Percentiles rank a stretch among this genome's conserved stretches.
Evolutionary conservation across 2,797 vertebrate genomes (phyloP).

Genomic region (Thalassophryne amazonica): DNA sequence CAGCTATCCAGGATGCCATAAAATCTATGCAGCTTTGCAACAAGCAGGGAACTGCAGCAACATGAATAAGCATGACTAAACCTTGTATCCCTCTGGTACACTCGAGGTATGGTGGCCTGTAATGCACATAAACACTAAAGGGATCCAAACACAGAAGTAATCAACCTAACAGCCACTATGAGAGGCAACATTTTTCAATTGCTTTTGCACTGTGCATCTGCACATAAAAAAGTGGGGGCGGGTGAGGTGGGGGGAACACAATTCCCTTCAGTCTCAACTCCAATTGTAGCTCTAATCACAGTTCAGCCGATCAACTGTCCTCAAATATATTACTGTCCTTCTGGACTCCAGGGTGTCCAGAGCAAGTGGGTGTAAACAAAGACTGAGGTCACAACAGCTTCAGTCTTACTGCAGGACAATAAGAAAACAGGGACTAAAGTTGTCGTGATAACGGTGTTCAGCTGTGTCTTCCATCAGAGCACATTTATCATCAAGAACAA

Average conservation of each 20-base stretch:
- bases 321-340: neutral
- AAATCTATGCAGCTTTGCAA: neutral
- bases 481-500: constrained; percentile 18
- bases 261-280: neutral
- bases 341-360: neutral
- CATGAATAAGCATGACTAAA: neutral
- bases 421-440: neutral
- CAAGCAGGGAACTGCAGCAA: neutral
- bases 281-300: neutral
- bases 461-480: constrained; percentile 3
- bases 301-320: neutral
- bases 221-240: no score
- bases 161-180: neutral
- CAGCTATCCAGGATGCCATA: neutral
- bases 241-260: no score
- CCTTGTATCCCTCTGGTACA: neutral
- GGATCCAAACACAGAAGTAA: neutral
- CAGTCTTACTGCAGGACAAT: neutral
- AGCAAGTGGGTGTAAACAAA: neutral
- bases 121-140: neutral
- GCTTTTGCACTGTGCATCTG: neutral
- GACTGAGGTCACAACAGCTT: neutral
- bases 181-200: neutral
- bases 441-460: constrained; percentile 1
- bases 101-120: neutral